Evolutionary conservation across 2,888 invertebrate species (phyloP), one percentile per base, ranked within the genome.

Genomic region (Caenorhabditis sp.): DNA sequence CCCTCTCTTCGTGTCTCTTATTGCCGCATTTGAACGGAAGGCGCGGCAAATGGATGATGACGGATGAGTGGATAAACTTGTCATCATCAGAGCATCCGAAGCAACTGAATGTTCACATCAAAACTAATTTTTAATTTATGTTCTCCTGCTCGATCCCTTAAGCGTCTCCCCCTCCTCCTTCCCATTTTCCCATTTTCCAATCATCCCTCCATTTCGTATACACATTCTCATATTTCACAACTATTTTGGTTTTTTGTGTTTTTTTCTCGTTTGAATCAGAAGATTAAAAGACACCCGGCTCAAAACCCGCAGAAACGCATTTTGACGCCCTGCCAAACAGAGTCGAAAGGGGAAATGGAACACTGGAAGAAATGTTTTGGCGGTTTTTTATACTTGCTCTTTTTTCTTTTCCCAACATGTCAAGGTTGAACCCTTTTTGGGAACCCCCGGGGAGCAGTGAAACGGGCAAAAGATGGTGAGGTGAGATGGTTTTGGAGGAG

Each of bases 41-140:
- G 4, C 4, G 11, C 18, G 51, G 26, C 47, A 47, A 74, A 58
- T 55, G 55, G 53, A 56, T 74, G 74, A 74, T 74, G 74, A 26
- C 22, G 22, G 74, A 74, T 74, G 74, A 40, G 50, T 55, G 65
- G 74, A 51, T 60, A 67, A 74, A 60, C 51, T 67, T 74, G 74
- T 74, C 65, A 74, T n/a, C 72, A 26, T 24, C 74, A 65, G 47
- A n/a, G n/a, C n/a, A n/a, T n/a, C n/a, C n/a, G n/a, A n/a, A n/a
- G n/a, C n/a, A n/a, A n/a, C n/a, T n/a, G n/a, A 47, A 47, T 47
- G 47, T 47, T 47, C 47, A 47, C 47, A 47, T 47, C 51, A 51
- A 51, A 22, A 51, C 51, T 51, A 51, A 51, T 51, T 26, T 51
- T 51, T 24, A 51, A 51, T 51, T 51, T 26, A 24, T 26, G 22